These are phyloP conservation scores for Eunapius fragilis DNA, from an alignment of 37 sponge, comb jelly and placozoan genomes.

Conservation along the genomic window DNA sequence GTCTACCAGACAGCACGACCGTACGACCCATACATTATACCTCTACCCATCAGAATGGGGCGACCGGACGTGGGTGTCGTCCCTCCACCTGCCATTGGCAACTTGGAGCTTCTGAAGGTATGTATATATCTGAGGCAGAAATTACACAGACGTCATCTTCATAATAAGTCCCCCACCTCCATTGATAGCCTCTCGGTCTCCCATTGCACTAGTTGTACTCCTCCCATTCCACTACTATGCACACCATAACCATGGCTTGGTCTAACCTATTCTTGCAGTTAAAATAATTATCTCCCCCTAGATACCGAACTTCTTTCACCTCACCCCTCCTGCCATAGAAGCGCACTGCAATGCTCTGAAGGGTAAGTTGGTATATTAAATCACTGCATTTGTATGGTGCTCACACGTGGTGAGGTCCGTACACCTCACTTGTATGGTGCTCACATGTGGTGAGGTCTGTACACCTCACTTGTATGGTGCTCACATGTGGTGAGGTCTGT, in stretches of 20 bases:
- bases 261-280: no score
- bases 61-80: conserved; percentile 53
- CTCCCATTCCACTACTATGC: no score
- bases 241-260: no score
- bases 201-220: no score
- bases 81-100: conserved; percentile 67
- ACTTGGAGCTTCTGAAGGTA: conserved; percentile 86
- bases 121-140: not conserved
- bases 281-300: conserved; percentile 18
- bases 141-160: no score
- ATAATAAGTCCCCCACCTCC: no score
- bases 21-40: conserved; percentile 80
- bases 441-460: conserved; percentile 26
- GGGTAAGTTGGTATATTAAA: conserved; percentile 34
- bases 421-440: not conserved
- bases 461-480: not conserved
- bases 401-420: not conserved
- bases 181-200: no score
- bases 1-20: conserved; percentile 72
- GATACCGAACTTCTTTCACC: conserved; percentile 94
- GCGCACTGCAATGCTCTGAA: conserved; percentile 88
- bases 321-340: conserved; percentile 87
- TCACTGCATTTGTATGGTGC: not conserved
- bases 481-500: not conserved
- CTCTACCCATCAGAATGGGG: conserved; percentile 87